phyloP scores from a whole-genome alignment of 2,797 vertebrate genomes.

The Crocodylus rhombifer region DNA sequence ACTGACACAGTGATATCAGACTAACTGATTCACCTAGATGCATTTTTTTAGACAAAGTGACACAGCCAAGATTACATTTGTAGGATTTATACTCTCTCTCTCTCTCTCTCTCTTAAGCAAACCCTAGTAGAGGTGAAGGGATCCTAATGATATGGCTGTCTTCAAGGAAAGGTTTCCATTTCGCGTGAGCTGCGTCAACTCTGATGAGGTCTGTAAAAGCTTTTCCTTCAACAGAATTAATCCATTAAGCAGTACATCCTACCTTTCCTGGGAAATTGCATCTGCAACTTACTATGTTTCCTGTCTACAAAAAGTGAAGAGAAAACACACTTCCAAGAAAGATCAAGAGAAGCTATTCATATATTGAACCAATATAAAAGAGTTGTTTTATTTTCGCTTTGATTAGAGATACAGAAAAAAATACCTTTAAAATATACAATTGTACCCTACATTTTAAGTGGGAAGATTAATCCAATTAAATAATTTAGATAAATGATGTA shows the following conservation, averaged over 20 bases:
- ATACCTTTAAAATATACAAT: neutral
- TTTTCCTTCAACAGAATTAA: conserved; percentile 51
- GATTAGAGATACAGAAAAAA: too few relatives aligned
- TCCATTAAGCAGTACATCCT: conserved; percentile 45
- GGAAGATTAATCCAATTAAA: neutral
- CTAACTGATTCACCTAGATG: neutral
- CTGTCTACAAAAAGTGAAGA: neutral
- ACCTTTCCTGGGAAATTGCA: neutral
- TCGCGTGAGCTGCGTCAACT: neutral
- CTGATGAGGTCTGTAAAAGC: conserved; percentile 41
- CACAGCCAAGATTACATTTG: neutral
- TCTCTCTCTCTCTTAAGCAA: neutral
- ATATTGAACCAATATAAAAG: conserved; percentile 22
- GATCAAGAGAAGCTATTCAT: conserved; percentile 48
- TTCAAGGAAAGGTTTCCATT: conserved; percentile 24
- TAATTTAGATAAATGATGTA: accelerated
- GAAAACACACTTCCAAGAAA: neutral
- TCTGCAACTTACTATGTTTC: conserved; percentile 12
- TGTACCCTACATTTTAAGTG: neutral
- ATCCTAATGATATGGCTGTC: neutral
- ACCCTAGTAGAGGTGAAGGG: neutral
- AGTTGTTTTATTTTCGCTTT: neutral
- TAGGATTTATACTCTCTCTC: neutral
- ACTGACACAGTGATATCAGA: conserved; percentile 25
- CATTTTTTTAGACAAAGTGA: conserved; percentile 48